Conservation (phyloP, 2,797 vertebrate genomes). For the Pangasius macronema region DNA sequence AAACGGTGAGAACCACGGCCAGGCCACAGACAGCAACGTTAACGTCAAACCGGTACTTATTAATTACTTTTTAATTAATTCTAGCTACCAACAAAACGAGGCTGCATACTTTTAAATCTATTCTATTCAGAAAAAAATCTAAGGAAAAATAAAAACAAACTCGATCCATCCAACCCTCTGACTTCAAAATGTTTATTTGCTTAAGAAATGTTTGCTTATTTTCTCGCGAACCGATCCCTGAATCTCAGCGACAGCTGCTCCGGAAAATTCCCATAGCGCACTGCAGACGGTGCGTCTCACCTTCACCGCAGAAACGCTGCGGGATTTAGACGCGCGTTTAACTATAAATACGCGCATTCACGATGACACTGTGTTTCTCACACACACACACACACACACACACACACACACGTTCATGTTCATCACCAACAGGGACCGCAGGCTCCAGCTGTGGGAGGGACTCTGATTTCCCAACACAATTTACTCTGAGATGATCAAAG, state of each 20-base stretch:
- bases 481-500: not conserved
- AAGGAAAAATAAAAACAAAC: not conserved
- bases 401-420: not conserved
- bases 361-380: not conserved
- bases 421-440: not conserved
- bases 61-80: not conserved
- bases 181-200: not conserved
- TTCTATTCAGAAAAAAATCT: not conserved
- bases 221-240: not conserved
- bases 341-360: conserved; percentile 14
- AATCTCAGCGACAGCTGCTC: conserved; percentile 3
- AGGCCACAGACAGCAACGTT: not conserved
- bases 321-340: not conserved
- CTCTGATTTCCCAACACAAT: not conserved
- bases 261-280: not conserved
- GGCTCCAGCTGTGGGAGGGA: not conserved
- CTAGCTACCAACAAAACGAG: not conserved
- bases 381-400: not conserved
- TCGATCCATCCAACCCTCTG: no score
- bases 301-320: not conserved
- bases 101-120: not conserved
- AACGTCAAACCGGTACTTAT: not conserved
- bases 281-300: not conserved
- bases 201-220: not conserved
- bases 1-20: not conserved